Evolutionary conservation across 2,113 vertebrate species (phyloP).

Genomic region (Balaenoptera acutorostrata): DNA sequence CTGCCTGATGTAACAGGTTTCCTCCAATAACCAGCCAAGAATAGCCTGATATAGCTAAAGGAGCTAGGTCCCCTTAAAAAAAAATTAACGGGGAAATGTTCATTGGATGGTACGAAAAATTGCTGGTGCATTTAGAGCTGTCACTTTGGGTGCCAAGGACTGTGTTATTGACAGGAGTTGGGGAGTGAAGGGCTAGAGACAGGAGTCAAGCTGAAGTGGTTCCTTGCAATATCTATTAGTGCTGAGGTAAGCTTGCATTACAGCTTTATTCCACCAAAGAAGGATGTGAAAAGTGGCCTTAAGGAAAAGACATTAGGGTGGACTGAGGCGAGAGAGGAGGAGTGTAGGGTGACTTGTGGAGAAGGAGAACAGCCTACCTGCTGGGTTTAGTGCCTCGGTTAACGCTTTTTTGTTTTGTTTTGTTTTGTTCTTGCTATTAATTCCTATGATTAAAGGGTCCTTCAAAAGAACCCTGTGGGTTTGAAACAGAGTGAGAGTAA

Average conservation of each 20-base stretch:
- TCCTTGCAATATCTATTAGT: slow-evolving; percentile 75
- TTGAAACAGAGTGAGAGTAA: neutral
- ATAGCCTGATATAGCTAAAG: neutral
- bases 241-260: slow-evolving; percentile 69
- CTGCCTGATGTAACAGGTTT: neutral
- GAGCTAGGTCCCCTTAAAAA: neutral
- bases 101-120: neutral
- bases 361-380: slow-evolving; percentile 49
- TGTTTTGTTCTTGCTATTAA: slow-evolving; percentile 62
- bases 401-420: slow-evolving; percentile 19
- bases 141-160: neutral
- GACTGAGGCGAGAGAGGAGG: slow-evolving; percentile 54
- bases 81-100: neutral
- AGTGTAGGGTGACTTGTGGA: slow-evolving; percentile 16
- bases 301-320: slow-evolving; percentile 76
- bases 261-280: slow-evolving; percentile 76
- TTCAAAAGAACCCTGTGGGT: neutral
- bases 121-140: neutral
- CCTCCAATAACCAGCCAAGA: neutral
- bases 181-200: slow-evolving; percentile 61
- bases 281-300: slow-evolving; percentile 74
- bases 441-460: slow-evolving; percentile 65
- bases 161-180: neutral
- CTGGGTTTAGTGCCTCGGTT: slow-evolving; percentile 41
- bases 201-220: slow-evolving; percentile 65